Evolutionary conservation across 2,797 vertebrate genomes (phyloP).

Genomic region (Stomatorhinus walkeri): DNA sequence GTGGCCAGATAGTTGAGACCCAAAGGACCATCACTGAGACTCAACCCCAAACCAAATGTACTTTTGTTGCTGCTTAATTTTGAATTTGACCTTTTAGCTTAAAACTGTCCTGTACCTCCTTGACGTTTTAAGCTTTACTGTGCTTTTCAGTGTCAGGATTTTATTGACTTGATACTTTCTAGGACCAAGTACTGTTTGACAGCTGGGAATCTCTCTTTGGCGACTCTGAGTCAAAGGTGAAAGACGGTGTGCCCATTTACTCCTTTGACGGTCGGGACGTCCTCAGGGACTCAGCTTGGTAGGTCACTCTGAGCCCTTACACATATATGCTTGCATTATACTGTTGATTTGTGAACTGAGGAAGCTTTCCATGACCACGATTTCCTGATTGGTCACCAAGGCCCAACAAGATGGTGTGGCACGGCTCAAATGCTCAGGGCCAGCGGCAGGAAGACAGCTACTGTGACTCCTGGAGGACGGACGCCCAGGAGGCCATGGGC

Average conservation of each 20-base stretch:
- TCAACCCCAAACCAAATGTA: background rate
- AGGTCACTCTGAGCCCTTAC: slow-evolving; percentile 40
- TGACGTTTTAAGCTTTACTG: background rate
- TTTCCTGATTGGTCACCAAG: slow-evolving; percentile 44
- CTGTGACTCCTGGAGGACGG: slow-evolving; percentile 87
- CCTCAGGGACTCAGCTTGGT: slow-evolving; percentile 79
- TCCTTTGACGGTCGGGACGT: slow-evolving; percentile 88
- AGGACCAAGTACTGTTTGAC: slow-evolving; percentile 82
- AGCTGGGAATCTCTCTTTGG: slow-evolving; percentile 86
- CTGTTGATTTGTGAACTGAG: background rate
- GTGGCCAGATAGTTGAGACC: background rate
- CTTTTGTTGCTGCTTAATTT: background rate
- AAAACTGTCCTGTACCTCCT: background rate
- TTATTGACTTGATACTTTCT: slow-evolving; percentile 8
- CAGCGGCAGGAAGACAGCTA: slow-evolving; percentile 82
- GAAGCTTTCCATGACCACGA: background rate
- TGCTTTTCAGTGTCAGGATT: background rate
- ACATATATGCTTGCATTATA: background rate
- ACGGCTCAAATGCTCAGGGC: slow-evolving; percentile 78
- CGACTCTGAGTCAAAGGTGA: slow-evolving; percentile 62
- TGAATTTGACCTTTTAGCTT: background rate
- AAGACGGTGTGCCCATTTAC: slow-evolving; percentile 65
- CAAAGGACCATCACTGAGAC: background rate
- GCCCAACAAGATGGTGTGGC: slow-evolving; percentile 91
- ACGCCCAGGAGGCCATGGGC: slow-evolving; percentile 59